Evolutionary conservation across 2,113 vertebrate species (phyloP), one percentile per base, ranked within the genome.

Genomic region (Lasiurus cinereus): DNA sequence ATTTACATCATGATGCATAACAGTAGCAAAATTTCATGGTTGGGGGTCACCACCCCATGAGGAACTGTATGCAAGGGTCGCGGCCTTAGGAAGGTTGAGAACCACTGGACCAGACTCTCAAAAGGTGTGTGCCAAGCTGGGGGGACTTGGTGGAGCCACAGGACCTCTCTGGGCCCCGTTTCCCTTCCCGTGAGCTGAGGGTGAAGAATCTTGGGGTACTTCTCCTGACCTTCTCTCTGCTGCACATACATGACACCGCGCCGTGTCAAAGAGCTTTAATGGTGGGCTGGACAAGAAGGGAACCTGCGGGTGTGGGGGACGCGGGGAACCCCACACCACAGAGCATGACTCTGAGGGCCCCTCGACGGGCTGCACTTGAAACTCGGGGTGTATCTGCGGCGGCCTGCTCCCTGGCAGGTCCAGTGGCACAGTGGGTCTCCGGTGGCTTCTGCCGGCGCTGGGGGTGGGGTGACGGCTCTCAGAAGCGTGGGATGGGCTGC

Each of bases 221-320:
- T 72, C 67, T 66, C 52, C 39, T 22, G 8, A 77, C 27, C 3
- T 24, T 31, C 13, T 10, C 18, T 19, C 77, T 56, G 79, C 33
- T 66, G 33, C 13, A 64, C 2, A 24, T 0, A n/a, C 13, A 0
- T 2, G 52, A 27, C 31, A 18, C 50, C 1, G 36, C 5, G 3
- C 67, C 0, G 0, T 10, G 15, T 62, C 64, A 54, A 59, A 91
- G 39, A 36, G 36, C 73, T 97, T 97, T 97, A 95, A 95, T 95
- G 56, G 18, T 59, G 39, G 46, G 24, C 14, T 19, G 64, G 64
- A 10, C 56, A 48, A 14, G 33, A 50, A 84, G 80, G 52, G 72
- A 36, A 43, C 0, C 72, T 5, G 16, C 6, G 70, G 18, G 15
- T 73, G 59, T 59, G 66, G 73, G 59, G 76, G 31, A 59, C 13